Evolutionary conservation across 2,888 invertebrate genomes (phyloP).

Genomic region (Apamea epomidion): DNA sequence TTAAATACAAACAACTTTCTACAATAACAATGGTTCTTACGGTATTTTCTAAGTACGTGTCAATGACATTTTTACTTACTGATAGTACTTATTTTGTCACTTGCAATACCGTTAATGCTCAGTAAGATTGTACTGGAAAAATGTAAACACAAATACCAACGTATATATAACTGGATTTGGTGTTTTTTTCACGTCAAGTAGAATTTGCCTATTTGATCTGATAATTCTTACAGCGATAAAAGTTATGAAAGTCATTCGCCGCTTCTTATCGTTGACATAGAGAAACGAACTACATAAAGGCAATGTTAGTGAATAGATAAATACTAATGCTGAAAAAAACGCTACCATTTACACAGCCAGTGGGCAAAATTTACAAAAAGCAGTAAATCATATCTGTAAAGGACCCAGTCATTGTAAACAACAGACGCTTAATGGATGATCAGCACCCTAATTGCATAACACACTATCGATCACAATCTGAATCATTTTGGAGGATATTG

Average conservation of each 20-base stretch:
- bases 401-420: not conserved
- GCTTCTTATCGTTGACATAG: not conserved
- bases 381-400: not conserved
- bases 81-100: slow-evolving; percentile 52
- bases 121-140: slow-evolving; percentile 33
- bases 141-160: slow-evolving; percentile 3
- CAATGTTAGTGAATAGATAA: not conserved
- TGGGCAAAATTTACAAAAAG: not conserved
- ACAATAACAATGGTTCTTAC: slow-evolving; percentile 72
- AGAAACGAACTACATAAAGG: not conserved
- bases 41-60: slow-evolving; percentile 71
- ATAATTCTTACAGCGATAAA: slow-evolving; percentile 8
- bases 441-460: too few relatives aligned
- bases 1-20: slow-evolving; percentile 82
- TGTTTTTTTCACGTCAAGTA: slow-evolving; percentile 14
- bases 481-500: too few relatives aligned
- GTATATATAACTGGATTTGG: slow-evolving; percentile 16
- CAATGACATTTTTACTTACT: slow-evolving; percentile 72
- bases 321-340: not conserved
- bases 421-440: not conserved
- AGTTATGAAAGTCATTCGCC: not conserved
- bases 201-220: slow-evolving; percentile 21
- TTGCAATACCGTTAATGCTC: slow-evolving; percentile 58
- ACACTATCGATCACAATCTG: too few relatives aligned
- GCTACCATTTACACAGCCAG: too few relatives aligned